Percentiles rank a stretch among this genome's conserved stretches.
These are phyloP conservation scores for Camponotus pennsylvanicus DNA, from an alignment of 1,140 invertebrate genomes.

Conservation along the genomic window DNA sequence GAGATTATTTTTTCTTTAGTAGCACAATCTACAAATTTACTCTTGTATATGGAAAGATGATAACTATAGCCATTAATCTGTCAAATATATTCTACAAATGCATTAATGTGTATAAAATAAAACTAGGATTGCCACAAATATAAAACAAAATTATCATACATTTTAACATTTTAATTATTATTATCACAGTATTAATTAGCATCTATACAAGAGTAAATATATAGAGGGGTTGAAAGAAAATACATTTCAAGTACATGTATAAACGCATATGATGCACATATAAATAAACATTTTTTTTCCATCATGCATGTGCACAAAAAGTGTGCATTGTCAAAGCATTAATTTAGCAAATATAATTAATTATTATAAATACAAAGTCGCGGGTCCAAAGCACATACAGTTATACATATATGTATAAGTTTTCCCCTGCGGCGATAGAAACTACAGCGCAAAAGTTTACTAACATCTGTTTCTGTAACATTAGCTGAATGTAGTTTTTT, in stretches of 20 bases:
- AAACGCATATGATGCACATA: too few relatives aligned
- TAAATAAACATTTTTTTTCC: too few relatives aligned
- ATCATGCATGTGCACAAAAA: too few relatives aligned
- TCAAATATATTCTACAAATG: background rate
- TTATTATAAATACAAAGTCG: background rate
- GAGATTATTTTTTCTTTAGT: constrained; percentile 24
- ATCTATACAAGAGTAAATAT: background rate
- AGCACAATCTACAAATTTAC: background rate
- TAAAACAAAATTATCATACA: background rate
- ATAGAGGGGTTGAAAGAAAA: background rate
- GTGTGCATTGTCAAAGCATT: background rate
- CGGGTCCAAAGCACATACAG: too few relatives aligned
- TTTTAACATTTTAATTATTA: constrained; percentile 2
- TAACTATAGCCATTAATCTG: background rate
- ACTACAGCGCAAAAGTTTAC: too few relatives aligned
- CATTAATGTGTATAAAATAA: background rate
- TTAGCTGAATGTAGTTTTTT: too few relatives aligned
- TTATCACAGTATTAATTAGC: background rate
- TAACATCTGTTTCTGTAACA: too few relatives aligned
- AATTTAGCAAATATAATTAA: background rate
- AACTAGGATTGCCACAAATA: too few relatives aligned
- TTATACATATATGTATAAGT: too few relatives aligned
- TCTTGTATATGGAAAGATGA: background rate
- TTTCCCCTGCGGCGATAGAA: too few relatives aligned
- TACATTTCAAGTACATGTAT: background rate